Evolutionary conservation across 53 echinoderm and acorn worm genomes (phyloP).

Genomic region (Stichopus horrens): DNA sequence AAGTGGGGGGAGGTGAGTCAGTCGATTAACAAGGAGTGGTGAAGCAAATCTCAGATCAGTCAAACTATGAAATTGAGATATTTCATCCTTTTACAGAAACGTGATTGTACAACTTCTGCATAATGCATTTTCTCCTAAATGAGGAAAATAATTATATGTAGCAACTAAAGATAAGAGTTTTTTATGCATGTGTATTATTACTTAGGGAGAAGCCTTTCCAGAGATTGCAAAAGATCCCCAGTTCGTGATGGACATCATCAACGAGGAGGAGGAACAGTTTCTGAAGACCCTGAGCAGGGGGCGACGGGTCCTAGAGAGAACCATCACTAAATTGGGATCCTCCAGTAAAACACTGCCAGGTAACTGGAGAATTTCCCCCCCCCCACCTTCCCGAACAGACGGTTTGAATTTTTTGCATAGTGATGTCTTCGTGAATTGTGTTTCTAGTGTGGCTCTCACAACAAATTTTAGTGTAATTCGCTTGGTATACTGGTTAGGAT

Average conservation of each 20-base stretch:
- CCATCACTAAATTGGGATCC: conserved; percentile 72
- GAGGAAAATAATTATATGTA: too few species aligned
- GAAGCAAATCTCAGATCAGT: too few species aligned
- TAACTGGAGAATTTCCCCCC: not conserved
- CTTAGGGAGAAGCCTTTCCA: conserved; percentile 99
- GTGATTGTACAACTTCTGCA: too few species aligned
- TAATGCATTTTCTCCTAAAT: too few species aligned
- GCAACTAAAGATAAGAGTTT: too few species aligned
- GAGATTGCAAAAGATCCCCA: conserved; percentile 90
- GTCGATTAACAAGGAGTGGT: too few species aligned
- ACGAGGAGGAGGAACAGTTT: conserved; percentile 96
- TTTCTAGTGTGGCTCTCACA: not conserved
- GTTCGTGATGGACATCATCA: conserved; percentile 90
- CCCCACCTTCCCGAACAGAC: not conserved
- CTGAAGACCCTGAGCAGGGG: conserved; percentile 97
- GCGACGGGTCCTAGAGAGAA: conserved; percentile 85
- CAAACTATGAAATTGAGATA: too few species aligned
- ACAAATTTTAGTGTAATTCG: not conserved
- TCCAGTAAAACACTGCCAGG: conserved; percentile 78
- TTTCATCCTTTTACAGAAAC: too few species aligned
- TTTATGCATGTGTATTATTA: not conserved
- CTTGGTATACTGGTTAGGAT: not conserved
- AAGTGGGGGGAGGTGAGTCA: too few species aligned
- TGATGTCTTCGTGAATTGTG: not conserved
- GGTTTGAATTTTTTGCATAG: not conserved